Evolutionary conservation across 1,140 invertebrate species (phyloP).

Genomic region (Aphelenchoides avenae): DNA sequence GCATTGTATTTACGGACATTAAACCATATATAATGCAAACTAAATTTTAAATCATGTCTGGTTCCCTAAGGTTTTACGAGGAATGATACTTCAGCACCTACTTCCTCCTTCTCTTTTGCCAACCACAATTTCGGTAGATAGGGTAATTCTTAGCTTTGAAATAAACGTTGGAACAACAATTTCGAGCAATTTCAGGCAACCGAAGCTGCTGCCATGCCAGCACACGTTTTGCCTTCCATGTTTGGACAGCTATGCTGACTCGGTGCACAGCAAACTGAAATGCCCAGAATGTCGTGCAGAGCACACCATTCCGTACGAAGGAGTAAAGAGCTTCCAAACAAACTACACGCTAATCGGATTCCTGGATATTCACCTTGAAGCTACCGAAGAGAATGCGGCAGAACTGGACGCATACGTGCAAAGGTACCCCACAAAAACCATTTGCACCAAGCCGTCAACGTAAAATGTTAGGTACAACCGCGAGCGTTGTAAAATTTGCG

Average conservation of each 20-base stretch:
- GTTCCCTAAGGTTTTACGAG: no score
- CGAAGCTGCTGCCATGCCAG: conserved; percentile 95
- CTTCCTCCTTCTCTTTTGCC: no score
- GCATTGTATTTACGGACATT: no score
- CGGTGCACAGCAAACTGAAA: conserved; percentile 85
- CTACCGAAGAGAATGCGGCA: conserved; percentile 78
- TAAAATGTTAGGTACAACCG: conserved; percentile 55
- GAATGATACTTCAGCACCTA: no score
- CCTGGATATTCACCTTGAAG: conserved; percentile 86
- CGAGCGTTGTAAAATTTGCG: conserved; percentile 67
- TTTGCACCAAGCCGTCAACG: conserved; percentile 9
- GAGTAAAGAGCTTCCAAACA: conserved; percentile 87
- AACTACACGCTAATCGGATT: conserved; percentile 92
- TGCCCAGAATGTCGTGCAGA: conserved; percentile 97
- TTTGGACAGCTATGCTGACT: conserved; percentile 91
- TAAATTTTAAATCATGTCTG: no score
- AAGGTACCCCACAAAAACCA: conserved; percentile 21
- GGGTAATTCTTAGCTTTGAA: no score
- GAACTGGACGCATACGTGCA: conserved; percentile 57
- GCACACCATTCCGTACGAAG: conserved; percentile 91
- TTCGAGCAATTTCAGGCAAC: conserved; percentile 70
- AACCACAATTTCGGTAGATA: no score
- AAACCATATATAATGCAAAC: no score
- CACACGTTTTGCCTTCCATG: conserved; percentile 99
- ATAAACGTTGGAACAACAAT: neutral